phyloP scores from a whole-genome alignment of 2,797 vertebrate genomes.

The Myotis pilosus region DNA sequence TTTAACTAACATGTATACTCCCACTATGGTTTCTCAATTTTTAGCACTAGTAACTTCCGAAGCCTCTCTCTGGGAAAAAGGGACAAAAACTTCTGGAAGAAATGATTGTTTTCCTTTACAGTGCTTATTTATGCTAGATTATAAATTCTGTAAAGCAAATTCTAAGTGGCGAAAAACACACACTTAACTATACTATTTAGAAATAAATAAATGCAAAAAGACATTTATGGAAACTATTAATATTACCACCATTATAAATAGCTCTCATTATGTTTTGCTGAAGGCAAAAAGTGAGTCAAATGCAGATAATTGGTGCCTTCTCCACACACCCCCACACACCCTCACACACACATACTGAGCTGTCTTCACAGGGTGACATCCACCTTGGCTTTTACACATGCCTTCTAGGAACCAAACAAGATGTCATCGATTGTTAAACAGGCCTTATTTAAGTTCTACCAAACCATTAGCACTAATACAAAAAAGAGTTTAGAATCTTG shows the following conservation, averaged over 20 bases:
- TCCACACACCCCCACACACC: neutral
- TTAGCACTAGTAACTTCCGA: conserved; percentile 3
- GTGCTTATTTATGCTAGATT: neutral
- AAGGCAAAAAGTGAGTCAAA: conserved; percentile 42
- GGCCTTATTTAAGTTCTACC: neutral
- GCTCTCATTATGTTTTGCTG: conserved; percentile 8
- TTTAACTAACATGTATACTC: neutral
- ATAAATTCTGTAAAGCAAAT: conserved; percentile 28
- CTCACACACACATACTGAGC: neutral
- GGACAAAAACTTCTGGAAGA: neutral
- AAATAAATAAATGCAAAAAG: conserved; percentile 10
- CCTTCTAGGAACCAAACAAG: neutral
- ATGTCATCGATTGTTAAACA: neutral
- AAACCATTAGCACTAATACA: neutral
- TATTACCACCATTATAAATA: neutral
- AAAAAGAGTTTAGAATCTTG: neutral
- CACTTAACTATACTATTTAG: conserved; percentile 13
- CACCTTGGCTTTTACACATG: neutral
- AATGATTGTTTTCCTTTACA: neutral
- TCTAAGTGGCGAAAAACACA: neutral
- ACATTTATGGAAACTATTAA: neutral
- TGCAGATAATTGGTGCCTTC: neutral
- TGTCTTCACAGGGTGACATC: neutral
- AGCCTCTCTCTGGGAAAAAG: neutral
- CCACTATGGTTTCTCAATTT: neutral